phyloP scores from a whole-genome alignment of 2,888 invertebrate genomes.

The Diplazon laetatorius region DNA sequence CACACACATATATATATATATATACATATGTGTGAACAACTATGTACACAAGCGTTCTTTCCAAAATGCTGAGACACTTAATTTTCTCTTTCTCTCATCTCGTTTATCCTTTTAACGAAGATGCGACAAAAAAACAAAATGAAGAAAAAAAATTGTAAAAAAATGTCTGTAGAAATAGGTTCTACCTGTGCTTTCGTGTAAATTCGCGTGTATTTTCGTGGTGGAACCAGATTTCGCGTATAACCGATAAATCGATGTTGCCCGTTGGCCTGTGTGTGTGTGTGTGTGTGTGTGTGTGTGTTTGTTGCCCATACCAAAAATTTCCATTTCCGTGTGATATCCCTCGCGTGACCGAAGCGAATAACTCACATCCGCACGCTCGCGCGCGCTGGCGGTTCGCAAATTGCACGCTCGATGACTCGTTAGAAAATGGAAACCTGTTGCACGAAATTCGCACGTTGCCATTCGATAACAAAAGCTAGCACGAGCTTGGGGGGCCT shows the following conservation, averaged over 20 bases:
- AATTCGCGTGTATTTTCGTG: background rate
- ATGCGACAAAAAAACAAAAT: no score
- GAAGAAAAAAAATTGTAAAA: no score
- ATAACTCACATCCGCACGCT: no score
- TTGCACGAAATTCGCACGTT: slow-evolving; percentile 63
- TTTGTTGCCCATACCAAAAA: slow-evolving; percentile 26
- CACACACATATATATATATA: no score
- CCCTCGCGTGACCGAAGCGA: slow-evolving; percentile 61
- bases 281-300: slow-evolving; percentile 15
- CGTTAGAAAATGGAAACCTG: slow-evolving; percentile 66
- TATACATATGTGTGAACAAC: background rate
- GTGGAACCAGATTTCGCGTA: slow-evolving; percentile 6
- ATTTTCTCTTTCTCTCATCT: slow-evolving; percentile 21
- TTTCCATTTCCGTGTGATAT: slow-evolving; percentile 58
- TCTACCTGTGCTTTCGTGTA: no score
- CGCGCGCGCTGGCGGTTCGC: slow-evolving; percentile 58
- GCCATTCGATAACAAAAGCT: slow-evolving; percentile 46
- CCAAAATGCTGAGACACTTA: slow-evolving; percentile 9
- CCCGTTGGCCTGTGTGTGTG: background rate
- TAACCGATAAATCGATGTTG: background rate
- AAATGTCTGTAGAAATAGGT: no score
- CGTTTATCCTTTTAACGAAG: slow-evolving; percentile 12
- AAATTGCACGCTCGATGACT: slow-evolving; percentile 66
- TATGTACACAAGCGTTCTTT: slow-evolving; percentile 7
- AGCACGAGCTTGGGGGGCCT: slow-evolving; percentile 2